Percentiles rank a stretch among this genome's conserved stretches.
phyloP scores from a whole-genome alignment of 2,113 vertebrate species.

The Manacus vitellinus region DNA sequence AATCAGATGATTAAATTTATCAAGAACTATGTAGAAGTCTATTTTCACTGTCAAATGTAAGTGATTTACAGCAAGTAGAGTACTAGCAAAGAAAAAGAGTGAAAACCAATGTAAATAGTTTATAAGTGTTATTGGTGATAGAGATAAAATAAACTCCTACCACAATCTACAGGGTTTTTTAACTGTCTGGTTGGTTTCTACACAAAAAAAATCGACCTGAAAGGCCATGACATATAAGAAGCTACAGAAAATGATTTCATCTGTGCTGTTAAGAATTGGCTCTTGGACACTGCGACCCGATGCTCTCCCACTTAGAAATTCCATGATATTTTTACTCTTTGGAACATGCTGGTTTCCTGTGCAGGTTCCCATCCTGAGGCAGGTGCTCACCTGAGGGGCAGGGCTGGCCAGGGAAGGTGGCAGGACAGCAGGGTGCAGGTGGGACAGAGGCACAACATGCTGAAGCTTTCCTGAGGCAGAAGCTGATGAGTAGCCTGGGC shows the following conservation, averaged over 20 bases:
- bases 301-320: not conserved
- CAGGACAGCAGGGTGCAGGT: not conserved
- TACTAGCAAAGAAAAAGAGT: not conserved
- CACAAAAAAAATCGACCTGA: not conserved
- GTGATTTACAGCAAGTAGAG: not conserved
- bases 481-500: constrained; percentile 61
- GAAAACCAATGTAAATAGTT: not conserved
- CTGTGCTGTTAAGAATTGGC: not conserved
- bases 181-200: not conserved
- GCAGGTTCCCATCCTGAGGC: not conserved
- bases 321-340: not conserved
- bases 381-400: constrained; percentile 49
- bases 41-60: not conserved
- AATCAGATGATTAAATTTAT: not conserved
- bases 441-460: not conserved
- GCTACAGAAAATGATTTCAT: not conserved
- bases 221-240: not conserved
- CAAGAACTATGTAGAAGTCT: not conserved
- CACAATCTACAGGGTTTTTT: not conserved
- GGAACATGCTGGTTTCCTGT: not conserved
- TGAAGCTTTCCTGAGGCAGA: constrained; percentile 11
- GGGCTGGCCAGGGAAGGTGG: constrained; percentile 36
- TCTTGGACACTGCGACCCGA: not conserved
- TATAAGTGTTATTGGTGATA: not conserved
- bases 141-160: not conserved